Conservation (phyloP, 2,797 vertebrate genomes). For the Limnodromus scolopaceus region DNA sequence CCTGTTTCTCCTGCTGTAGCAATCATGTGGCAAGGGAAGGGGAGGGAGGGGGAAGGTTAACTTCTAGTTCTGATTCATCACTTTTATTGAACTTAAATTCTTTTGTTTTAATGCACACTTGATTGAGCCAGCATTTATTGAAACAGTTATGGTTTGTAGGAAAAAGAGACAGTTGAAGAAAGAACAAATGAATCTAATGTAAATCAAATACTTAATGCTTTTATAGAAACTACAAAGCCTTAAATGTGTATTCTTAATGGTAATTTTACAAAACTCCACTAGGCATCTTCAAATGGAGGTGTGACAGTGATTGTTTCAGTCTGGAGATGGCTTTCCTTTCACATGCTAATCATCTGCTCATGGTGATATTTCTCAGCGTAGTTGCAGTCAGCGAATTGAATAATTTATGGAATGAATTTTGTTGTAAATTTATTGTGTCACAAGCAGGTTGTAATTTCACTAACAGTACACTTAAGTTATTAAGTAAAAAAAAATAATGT, state of each 20-base stretch:
- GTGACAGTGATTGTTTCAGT: constrained; percentile 84
- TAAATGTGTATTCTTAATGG: constrained; percentile 82
- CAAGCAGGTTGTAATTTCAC: constrained; percentile 87
- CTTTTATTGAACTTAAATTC: constrained; percentile 80
- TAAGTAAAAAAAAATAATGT: constrained; percentile 82
- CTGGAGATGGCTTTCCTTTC: constrained; percentile 82
- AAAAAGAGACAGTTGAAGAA: constrained; percentile 80
- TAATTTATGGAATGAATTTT: constrained; percentile 87
- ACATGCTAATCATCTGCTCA: constrained; percentile 85
- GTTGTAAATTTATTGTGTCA: constrained; percentile 88
- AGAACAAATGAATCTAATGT: constrained; percentile 83
- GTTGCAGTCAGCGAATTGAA: constrained; percentile 83
- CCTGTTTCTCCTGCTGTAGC: not conserved
- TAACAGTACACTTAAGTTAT: constrained; percentile 89
- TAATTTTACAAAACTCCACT: constrained; percentile 81
- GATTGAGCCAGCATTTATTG: constrained; percentile 80
- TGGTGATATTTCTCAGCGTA: constrained; percentile 80
- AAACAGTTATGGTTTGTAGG: constrained; percentile 73
- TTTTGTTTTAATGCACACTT: constrained; percentile 83
- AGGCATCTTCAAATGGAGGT: constrained; percentile 80
- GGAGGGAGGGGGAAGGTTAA: constrained; percentile 54
- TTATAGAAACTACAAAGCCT: constrained; percentile 81
- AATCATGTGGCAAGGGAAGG: not conserved
- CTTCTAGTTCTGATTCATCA: constrained; percentile 79
- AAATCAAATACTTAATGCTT: constrained; percentile 83